Percentiles rank a stretch among this genome's conserved stretches.
Conservation (phyloP, 2,888 invertebrate genomes). For the Lacanobia wlatinum region DNA sequence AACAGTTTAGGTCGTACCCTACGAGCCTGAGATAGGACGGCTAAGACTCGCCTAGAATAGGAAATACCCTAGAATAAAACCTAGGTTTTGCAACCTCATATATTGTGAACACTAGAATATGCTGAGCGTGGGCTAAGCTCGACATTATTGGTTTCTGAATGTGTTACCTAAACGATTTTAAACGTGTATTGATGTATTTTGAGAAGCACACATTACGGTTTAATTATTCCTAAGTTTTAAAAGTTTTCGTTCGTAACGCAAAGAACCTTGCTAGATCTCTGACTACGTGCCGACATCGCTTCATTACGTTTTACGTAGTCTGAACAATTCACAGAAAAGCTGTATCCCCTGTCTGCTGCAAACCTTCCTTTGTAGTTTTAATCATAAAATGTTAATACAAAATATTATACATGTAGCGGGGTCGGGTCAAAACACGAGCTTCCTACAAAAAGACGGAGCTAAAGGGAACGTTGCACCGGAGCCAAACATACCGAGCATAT, state of each 20-base stretch:
- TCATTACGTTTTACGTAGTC: conserved; percentile 16
- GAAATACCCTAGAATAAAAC: conserved; percentile 42
- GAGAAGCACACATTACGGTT: conserved; percentile 1
- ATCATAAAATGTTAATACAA: conserved; percentile 65
- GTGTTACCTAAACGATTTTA: conserved; percentile 25
- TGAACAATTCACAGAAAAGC: conserved; percentile 41
- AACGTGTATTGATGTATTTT: conserved; percentile 24
- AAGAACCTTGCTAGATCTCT: background rate
- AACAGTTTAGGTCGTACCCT: conserved; percentile 57
- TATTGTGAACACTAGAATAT: conserved; percentile 21
- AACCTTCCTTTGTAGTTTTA: conserved; percentile 59
- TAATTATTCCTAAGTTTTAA: background rate
- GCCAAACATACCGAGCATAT: conserved; percentile 67
- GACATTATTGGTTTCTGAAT: conserved; percentile 35
- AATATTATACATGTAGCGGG: conserved; percentile 57
- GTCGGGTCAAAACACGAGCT: conserved; percentile 66
- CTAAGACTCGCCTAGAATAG: conserved; percentile 46
- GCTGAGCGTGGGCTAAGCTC: conserved; percentile 7
- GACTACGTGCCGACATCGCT: conserved; percentile 7
- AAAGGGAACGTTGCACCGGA: conserved; percentile 73
- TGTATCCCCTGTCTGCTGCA: conserved; percentile 48
- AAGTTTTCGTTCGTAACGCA: background rate
- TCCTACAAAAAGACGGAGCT: conserved; percentile 73
- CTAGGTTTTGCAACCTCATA: conserved; percentile 24
- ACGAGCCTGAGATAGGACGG: conserved; percentile 49